Conservation (phyloP, 2,888 invertebrate species). For the Chaetogeoica ovagalla region DNA sequence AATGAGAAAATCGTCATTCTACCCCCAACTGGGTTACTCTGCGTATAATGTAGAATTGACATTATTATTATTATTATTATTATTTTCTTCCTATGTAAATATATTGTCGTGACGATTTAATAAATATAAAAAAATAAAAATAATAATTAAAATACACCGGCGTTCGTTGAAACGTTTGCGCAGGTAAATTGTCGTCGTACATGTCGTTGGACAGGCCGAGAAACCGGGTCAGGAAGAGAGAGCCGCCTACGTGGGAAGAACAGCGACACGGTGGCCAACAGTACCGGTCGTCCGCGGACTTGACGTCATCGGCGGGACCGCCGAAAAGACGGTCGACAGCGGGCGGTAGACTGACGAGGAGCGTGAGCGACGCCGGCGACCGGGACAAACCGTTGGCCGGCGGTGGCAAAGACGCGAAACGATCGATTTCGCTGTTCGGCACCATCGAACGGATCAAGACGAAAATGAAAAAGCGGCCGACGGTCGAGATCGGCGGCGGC, state of each 20-base stretch:
- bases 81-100: too few species aligned
- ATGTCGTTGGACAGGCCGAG: slow-evolving; percentile 57
- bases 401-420: slow-evolving; percentile 44
- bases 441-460: slow-evolving; percentile 51
- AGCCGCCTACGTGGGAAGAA: slow-evolving; percentile 58
- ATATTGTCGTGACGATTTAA: too few species aligned
- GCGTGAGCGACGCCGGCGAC: slow-evolving; percentile 66
- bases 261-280: slow-evolving; percentile 34
- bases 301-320: slow-evolving; percentile 1
- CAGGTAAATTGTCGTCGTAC: slow-evolving; percentile 63
- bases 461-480: slow-evolving; percentile 29
- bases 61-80: too few species aligned
- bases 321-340: slow-evolving; percentile 31
- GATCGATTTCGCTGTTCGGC: slow-evolving; percentile 50
- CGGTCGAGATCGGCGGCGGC: not conserved
- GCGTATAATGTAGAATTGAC: too few species aligned
- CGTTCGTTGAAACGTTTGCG: not conserved
- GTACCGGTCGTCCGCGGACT: slow-evolving; percentile 36
- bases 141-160: too few species aligned
- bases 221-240: slow-evolving; percentile 61
- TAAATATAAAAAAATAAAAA: too few species aligned
- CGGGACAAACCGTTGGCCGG: slow-evolving; percentile 25
- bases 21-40: too few species aligned
- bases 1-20: too few species aligned
- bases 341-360: slow-evolving; percentile 57